Conservation (phyloP, 2,888 invertebrate genomes). For the Drosophila meridionalis region DNA sequence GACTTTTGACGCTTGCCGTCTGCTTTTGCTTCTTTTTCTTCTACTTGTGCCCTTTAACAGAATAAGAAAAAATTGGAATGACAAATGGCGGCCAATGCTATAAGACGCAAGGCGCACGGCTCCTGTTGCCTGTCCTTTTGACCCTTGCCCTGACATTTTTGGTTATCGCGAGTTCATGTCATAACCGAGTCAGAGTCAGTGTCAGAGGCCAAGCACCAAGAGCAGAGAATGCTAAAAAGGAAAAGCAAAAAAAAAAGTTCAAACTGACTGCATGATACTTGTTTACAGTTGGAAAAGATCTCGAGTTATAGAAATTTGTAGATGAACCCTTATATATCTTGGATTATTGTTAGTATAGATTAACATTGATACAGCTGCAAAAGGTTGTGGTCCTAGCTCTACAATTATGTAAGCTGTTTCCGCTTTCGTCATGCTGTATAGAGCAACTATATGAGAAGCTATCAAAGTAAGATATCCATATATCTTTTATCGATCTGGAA, state of each 20-base stretch:
- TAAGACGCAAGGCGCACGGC: constrained; percentile 26
- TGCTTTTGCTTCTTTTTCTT: neutral
- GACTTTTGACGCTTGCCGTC: neutral
- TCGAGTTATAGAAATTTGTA: neutral
- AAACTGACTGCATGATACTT: neutral
- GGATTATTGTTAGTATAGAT: neutral
- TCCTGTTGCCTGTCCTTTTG: constrained; percentile 48
- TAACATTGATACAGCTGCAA: neutral
- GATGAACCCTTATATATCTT: neutral
- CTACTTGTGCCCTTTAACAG: constrained; percentile 50
- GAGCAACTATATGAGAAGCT: too few relatives aligned
- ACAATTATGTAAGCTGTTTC: too few relatives aligned
- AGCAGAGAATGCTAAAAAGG: constrained; percentile 14
- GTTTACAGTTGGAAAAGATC: neutral
- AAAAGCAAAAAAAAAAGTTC: neutral
- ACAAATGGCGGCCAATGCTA: constrained; percentile 70
- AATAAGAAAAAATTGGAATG: constrained; percentile 63
- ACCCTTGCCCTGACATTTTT: constrained; percentile 71
- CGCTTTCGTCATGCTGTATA: too few relatives aligned
- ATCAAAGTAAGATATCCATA: too few relatives aligned
- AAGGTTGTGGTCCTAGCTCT: neutral
- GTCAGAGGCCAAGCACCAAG: constrained; percentile 20
- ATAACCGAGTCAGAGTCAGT: constrained; percentile 66
- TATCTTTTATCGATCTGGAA: too few relatives aligned
- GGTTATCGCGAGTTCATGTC: constrained; percentile 76